These are phyloP conservation scores for Gibbula magus DNA, from an alignment of 2,888 invertebrate genomes.

Conservation along the genomic window DNA sequence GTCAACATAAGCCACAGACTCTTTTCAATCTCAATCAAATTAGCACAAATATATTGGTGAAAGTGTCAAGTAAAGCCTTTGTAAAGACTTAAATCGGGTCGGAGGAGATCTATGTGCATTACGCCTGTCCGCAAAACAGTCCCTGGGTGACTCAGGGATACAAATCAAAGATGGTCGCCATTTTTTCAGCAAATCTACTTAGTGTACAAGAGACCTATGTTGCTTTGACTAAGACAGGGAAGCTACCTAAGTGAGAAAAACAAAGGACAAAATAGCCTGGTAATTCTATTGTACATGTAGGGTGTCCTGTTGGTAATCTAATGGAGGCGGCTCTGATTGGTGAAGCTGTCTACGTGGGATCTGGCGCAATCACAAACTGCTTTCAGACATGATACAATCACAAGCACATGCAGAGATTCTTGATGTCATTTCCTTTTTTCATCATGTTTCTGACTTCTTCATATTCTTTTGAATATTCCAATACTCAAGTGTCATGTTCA, in stretches of 20 bases:
- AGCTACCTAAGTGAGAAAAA: constrained; percentile 7
- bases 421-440: too few relatives aligned
- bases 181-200: constrained; percentile 2
- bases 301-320: neutral
- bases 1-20: neutral
- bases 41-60: neutral
- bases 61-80: neutral
- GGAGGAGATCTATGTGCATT: too few relatives aligned
- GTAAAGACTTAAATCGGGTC: neutral
- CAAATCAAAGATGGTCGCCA: neutral
- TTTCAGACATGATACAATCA: too few relatives aligned
- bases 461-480: too few relatives aligned
- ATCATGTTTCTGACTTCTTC: too few relatives aligned
- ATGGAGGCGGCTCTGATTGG: neutral
- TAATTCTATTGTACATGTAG: neutral
- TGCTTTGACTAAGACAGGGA: neutral
- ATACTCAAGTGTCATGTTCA: too few relatives aligned
- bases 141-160: too few relatives aligned
- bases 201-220: constrained; percentile 1
- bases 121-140: too few relatives aligned
- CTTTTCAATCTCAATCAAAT: neutral
- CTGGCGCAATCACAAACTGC: neutral
- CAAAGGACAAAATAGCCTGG: constrained; percentile 20
- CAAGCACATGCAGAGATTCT: too few relatives aligned
- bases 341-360: neutral